phyloP scores from a whole-genome alignment of 2,888 invertebrate genomes.

The Copidosoma aretas region DNA sequence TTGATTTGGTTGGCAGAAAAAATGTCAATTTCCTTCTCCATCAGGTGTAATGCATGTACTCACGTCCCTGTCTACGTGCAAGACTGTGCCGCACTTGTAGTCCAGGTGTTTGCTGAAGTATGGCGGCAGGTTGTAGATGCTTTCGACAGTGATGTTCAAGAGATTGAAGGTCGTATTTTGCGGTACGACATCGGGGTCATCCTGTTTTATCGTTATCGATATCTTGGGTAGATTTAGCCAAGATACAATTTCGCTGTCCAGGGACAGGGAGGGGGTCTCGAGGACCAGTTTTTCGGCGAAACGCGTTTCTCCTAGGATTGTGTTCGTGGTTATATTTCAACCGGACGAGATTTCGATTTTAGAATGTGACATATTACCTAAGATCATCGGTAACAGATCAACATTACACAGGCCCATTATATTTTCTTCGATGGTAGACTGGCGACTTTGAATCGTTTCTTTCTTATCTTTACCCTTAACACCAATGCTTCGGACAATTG shows the following conservation, averaged over 20 bases:
- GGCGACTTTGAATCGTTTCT: background rate
- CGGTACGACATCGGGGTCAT: slow-evolving; percentile 34
- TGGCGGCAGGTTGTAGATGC: slow-evolving; percentile 49
- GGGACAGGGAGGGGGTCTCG: slow-evolving; percentile 42
- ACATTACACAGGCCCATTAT: slow-evolving; percentile 51
- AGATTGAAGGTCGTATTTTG: slow-evolving; percentile 43
- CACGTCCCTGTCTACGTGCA: slow-evolving; percentile 45
- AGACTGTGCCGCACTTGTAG: slow-evolving; percentile 48
- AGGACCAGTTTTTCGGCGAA: slow-evolving; percentile 46
- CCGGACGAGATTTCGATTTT: too few species aligned
- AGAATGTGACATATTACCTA: slow-evolving; percentile 50
- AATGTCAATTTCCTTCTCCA: too few species aligned
- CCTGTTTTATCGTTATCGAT: slow-evolving; percentile 40
- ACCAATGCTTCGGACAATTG: background rate
- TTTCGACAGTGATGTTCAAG: slow-evolving; percentile 52
- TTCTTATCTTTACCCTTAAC: background rate
- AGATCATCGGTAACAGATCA: slow-evolving; percentile 50
- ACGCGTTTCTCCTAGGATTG: slow-evolving; percentile 45
- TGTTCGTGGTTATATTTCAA: background rate
- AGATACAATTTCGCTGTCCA: slow-evolving; percentile 39
- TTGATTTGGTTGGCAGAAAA: background rate
- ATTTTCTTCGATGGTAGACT: background rate
- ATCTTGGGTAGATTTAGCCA: slow-evolving; percentile 51
- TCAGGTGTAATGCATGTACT: background rate
- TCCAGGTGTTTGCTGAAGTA: slow-evolving; percentile 44